Conservation (phyloP, 2,888 invertebrate species). For the Gisinianus flammeolus region DNA sequence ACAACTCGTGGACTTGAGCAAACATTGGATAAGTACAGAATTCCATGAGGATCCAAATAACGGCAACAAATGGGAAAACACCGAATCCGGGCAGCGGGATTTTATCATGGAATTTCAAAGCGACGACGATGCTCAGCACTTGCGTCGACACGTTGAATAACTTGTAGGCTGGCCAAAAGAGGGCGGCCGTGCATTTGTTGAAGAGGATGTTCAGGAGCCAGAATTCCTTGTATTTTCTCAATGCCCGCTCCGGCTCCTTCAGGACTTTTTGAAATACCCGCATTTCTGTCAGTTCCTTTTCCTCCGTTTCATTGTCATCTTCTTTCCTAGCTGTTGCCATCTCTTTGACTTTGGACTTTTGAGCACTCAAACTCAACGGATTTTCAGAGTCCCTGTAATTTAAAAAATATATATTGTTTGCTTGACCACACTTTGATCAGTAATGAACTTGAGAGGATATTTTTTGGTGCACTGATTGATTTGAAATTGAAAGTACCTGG, state of each 20-base stretch:
- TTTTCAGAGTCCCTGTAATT: too few species aligned
- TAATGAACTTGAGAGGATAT: too few species aligned
- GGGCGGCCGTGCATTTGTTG: neutral
- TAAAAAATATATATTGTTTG: too few species aligned
- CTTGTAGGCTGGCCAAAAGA: neutral
- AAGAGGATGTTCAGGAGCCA: neutral
- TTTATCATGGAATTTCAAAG: neutral
- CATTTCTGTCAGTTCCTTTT: too few species aligned
- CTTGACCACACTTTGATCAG: too few species aligned
- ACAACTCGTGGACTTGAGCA: neutral
- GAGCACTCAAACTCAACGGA: too few species aligned
- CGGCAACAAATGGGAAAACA: neutral
- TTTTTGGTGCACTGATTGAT: too few species aligned
- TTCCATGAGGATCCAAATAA: neutral
- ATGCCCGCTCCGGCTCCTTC: neutral
- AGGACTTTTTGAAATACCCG: too few species aligned
- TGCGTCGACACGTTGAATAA: neutral
- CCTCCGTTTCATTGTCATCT: too few species aligned
- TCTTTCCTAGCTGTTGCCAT: too few species aligned
- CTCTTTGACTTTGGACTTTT: too few species aligned
- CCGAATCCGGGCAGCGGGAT: slow-evolving; percentile 13
- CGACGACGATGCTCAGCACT: neutral
- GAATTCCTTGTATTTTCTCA: neutral
- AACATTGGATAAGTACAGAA: neutral
- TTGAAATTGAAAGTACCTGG: too few species aligned